These are phyloP conservation scores for Elegia similella DNA, from an alignment of 2,888 invertebrate genomes.

Conservation along the genomic window DNA sequence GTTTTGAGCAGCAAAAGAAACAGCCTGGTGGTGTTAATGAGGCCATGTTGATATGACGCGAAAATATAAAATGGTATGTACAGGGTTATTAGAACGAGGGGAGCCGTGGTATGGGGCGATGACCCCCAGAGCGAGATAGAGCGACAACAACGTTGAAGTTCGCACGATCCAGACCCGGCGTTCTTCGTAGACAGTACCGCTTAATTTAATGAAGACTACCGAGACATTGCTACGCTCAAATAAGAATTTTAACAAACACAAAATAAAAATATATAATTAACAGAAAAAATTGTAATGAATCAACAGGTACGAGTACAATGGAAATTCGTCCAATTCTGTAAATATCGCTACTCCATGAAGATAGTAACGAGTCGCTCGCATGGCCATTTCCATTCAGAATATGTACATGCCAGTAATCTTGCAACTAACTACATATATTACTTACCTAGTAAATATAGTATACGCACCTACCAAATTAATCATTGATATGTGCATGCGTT, in stretches of 20 bases:
- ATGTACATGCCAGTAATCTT: no score
- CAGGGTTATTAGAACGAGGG: slow-evolving; percentile 75
- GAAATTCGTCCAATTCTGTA: no score
- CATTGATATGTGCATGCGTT: neutral
- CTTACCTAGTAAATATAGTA: no score
- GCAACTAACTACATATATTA: no score
- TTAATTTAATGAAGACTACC: neutral
- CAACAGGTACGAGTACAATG: no score
- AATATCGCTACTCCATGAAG: no score
- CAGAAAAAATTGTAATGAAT: no score
- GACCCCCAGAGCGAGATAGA: slow-evolving; percentile 75
- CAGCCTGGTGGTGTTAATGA: slow-evolving; percentile 21
- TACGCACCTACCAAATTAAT: neutral
- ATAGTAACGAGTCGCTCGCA: no score
- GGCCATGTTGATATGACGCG: slow-evolving; percentile 22
- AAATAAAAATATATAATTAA: no score
- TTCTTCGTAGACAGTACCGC: neutral
- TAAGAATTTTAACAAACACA: neutral
- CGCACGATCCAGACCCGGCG: slow-evolving; percentile 43
- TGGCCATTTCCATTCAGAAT: no score
- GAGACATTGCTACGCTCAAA: neutral
- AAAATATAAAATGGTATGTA: slow-evolving; percentile 56
- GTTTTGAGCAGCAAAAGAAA: slow-evolving; percentile 17
- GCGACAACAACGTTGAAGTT: slow-evolving; percentile 79
- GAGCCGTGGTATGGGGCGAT: slow-evolving; percentile 68